Evolutionary conservation across 2,797 vertebrate genomes (phyloP), one percentile per base, ranked within the genome.

Genomic region (Xiphophorus birchmanni): DNA sequence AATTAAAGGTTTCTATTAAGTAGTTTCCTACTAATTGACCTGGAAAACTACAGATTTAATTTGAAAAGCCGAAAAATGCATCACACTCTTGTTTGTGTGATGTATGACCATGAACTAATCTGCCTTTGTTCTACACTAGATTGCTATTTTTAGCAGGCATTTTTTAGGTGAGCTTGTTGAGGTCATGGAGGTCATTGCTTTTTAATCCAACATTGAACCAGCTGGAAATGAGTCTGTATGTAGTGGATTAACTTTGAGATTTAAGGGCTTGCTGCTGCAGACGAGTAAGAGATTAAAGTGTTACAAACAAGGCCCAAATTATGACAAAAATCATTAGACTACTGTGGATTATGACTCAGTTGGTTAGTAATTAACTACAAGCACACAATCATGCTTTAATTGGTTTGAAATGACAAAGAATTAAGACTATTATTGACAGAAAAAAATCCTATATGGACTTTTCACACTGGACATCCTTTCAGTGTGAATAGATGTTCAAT

Each of bases 1-100:
- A 75, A 84, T 10, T 32, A 37, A 73, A 85, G 37, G 47, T 44
- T 63, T 77, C 44, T 56, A 11, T 75, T 10, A 37, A 82, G 44
- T 52, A 17, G 26, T 80, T 82, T 77, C 35, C 73, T 2, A 75
- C 2, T 37, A 11, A 58, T 5, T 83, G 13, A 26, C 29, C 58
- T 60, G 17, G 58, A 35, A 63, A 29, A 35, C 58, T 37, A 29
- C 21, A 26, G 44, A 65, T 48, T 54, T 76, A 2, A 6, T 1
- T 42, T 44, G 2, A 60, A 50, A n/a, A 32, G 45, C 3, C 2
- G 7, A 29, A 37, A 75, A 75, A 63, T 26, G 21, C 11, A 73
- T 11, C 26, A 26, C 26, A 37, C 3, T 48, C 35, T 37, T 23
- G 29, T 63, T 23, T 8, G 58, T 18, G 63, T 40, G 32, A 21